Conservation (phyloP, 64 coral and sea anemone genomes). For the Montipora efflorescens region DNA sequence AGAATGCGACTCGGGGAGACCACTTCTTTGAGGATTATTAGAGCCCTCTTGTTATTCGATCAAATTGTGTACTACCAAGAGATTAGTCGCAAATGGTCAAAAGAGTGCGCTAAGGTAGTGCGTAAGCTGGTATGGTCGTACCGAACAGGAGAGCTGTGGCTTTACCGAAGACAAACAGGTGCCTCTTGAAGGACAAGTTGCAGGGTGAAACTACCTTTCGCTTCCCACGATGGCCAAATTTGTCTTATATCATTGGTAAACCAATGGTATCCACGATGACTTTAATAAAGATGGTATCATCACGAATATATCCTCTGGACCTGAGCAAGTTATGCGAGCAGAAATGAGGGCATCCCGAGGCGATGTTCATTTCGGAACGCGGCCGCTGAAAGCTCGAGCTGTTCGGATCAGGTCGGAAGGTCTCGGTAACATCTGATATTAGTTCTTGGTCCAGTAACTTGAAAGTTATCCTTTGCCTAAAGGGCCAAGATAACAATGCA, state of each 20-base stretch:
- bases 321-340: slow-evolving; percentile 71
- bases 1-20: no score
- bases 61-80: no score
- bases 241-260: slow-evolving; percentile 30
- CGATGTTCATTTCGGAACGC: slow-evolving; percentile 82
- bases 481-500: slow-evolving; percentile 78
- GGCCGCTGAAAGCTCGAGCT: slow-evolving; percentile 89
- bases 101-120: no score
- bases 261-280: slow-evolving; percentile 54
- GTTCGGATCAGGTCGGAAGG: slow-evolving; percentile 90
- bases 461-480: slow-evolving; percentile 77
- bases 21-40: no score
- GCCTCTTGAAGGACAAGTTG: no score
- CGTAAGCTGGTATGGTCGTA: no score
- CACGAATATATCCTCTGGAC: slow-evolving; percentile 69
- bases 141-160: no score
- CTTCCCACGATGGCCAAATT: background rate
- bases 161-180: no score
- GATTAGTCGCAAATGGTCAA: no score
- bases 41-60: no score
- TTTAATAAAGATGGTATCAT: slow-evolving; percentile 87
- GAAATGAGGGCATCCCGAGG: slow-evolving; percentile 82
- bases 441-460: slow-evolving; percentile 77
- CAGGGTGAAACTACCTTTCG: background rate
- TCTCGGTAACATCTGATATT: slow-evolving; percentile 63